A percentile compares a stretch with the other conserved stretches of the same genome.
Evolutionary conservation across 2,113 vertebrate species (phyloP).

Genomic region (Anoura caudifer): DNA sequence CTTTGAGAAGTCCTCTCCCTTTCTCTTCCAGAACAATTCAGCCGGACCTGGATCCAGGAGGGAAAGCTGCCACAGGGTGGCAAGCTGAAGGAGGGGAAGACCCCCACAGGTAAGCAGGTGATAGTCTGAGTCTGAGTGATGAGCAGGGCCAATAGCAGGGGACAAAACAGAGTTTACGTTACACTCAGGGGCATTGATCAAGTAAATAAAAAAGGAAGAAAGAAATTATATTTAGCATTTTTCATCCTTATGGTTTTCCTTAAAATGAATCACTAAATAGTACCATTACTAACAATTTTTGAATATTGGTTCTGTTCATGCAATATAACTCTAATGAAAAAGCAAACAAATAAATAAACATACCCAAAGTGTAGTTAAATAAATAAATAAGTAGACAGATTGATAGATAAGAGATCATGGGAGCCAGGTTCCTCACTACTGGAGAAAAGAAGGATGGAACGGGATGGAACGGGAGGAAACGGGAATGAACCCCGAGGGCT

Average conservation of each 20-base stretch:
- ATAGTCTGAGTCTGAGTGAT: not conserved
- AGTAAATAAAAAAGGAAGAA: not conserved
- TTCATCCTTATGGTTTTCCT: no score
- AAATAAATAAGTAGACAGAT: no score
- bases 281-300: no score
- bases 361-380: no score
- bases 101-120: not conserved
- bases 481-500: not conserved
- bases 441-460: not conserved
- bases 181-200: not conserved
- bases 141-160: not conserved
- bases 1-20: not conserved
- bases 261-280: no score
- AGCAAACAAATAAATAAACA: no score
- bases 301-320: no score
- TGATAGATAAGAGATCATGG: not conserved
- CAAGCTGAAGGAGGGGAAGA: not conserved
- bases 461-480: not conserved
- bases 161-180: not conserved
- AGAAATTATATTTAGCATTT: no score
- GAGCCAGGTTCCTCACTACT: not conserved
- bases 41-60: not conserved
- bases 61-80: not conserved
- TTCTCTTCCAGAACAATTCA: not conserved
- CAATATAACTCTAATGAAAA: no score